Conservation (phyloP, 2,797 vertebrate species). For the Rhodeus uyekii region DNA sequence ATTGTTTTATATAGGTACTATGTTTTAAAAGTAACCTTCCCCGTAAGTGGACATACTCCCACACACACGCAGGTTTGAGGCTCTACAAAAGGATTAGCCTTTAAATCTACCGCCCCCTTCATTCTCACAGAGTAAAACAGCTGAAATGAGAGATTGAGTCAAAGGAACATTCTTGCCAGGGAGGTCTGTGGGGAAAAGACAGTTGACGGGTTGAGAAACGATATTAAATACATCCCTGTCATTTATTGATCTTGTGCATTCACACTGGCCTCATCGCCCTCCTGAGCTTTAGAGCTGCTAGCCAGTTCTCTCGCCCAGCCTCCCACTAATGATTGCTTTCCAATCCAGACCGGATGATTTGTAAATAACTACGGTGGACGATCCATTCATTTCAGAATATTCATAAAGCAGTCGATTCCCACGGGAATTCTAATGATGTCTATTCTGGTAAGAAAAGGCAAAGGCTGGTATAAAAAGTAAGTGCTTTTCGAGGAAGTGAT, state of each 20-base stretch:
- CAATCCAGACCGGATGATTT: constrained; percentile 20
- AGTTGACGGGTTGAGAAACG: constrained; percentile 34
- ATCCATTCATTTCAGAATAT: constrained; percentile 30
- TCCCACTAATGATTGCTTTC: constrained; percentile 22
- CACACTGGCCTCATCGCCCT: constrained; percentile 30
- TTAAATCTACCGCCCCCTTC: constrained; percentile 27
- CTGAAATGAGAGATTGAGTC: constrained; percentile 44
- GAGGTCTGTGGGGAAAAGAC: constrained; percentile 14
- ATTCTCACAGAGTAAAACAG: constrained; percentile 32
- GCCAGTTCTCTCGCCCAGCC: constrained; percentile 1
- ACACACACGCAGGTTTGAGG: constrained; percentile 4
- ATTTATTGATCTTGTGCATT: constrained; percentile 39
- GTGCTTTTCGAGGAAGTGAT: constrained; percentile 34
- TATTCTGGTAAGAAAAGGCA: constrained; percentile 12
- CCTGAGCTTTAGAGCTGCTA: constrained; percentile 28
- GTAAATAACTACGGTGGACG: constrained; percentile 30
- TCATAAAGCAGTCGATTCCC: constrained; percentile 7
- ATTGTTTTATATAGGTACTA: not conserved
- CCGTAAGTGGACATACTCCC: constrained; percentile 23
- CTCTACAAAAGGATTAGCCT: constrained; percentile 45
- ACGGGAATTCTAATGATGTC: constrained; percentile 29
- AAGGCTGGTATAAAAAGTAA: constrained; percentile 26
- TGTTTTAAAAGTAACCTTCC: constrained; percentile 7
- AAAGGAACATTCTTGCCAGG: constrained; percentile 31
- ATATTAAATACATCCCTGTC: constrained; percentile 38